Evolutionary conservation across 1,140 invertebrate species (phyloP).

Genomic region (Glossosoma conforme): DNA sequence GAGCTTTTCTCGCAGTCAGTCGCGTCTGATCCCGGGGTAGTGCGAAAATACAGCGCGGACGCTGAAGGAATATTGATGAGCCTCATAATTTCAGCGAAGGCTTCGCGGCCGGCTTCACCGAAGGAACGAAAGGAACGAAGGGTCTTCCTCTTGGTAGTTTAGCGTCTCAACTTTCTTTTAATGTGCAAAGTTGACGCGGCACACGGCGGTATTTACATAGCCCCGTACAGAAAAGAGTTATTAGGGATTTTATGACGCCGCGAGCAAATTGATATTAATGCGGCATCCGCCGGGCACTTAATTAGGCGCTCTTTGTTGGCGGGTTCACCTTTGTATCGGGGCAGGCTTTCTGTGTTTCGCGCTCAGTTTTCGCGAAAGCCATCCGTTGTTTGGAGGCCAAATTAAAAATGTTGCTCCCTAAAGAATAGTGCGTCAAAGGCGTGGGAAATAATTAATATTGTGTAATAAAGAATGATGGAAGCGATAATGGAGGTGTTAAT

Average conservation of each 20-base stretch:
- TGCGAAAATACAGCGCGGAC: constrained; percentile 11
- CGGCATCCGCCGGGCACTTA: neutral
- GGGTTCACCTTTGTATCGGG: no score
- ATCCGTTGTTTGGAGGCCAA: no score
- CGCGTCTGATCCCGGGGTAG: no score
- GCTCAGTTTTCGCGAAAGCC: no score
- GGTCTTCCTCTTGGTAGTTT: neutral
- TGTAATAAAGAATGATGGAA: no score
- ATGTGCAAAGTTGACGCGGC: constrained; percentile 17
- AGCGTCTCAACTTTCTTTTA: constrained; percentile 12
- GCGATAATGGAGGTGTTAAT: no score
- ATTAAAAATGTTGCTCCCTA: no score
- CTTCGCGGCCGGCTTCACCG: neutral
- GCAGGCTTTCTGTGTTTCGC: no score
- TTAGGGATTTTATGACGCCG: constrained; percentile 22
- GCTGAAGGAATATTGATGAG: constrained; percentile 13
- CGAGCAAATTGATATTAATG: constrained; percentile 29
- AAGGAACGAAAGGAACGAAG: neutral
- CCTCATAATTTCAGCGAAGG: neutral
- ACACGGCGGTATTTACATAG: constrained; percentile 28
- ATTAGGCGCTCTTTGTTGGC: no score
- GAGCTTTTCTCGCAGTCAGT: no score
- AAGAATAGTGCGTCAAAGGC: no score
- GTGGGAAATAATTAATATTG: no score
- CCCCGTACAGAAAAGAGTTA: constrained; percentile 14